Base-by-base conservation (phyloP, 2,888 invertebrate species). In the Netelia virgata region DNA sequence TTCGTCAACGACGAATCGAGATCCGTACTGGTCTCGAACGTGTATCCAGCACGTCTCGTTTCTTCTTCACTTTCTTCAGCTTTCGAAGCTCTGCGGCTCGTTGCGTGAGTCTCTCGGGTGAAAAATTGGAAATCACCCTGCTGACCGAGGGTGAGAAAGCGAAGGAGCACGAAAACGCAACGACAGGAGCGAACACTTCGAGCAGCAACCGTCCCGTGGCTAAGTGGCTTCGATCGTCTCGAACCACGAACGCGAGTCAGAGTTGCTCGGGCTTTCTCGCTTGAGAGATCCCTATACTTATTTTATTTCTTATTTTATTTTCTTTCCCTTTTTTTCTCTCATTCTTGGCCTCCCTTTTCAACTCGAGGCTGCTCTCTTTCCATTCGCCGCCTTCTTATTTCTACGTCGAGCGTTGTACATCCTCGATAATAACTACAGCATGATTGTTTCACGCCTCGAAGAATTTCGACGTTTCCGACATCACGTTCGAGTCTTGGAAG, bases 191-290 rank as follows among this genome's bases (percentile, higher is more conserved):
- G 66, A 23, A 18, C 64, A 64, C 74, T 59, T 61, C 69, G 63
- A 81, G 73, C 64, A 84, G 72, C 88, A 87, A 88, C 86, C 86
- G 72, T 85, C 57, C 55, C 84, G 84, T 86, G 70, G 84, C 89
- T 91, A 90, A 92, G 91, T 91, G 90, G 90, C 88, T 89, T 88
- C 90, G 88, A 91, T 91, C 90, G 90, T 85, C 86, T 88, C 83
- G 87, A 86, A 86, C 85, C 86, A 86, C 84, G 84, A 77, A 84
- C 84, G 59, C 57, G 18, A 72, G 66, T 47, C 76, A 50, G 55
- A 73, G 66, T 20, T 16, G 16, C 66, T 36, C 16, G 55, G 41
- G 74, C 57, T 74, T 75, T 64, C 74, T 61, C 53, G 64, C 66
- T 76, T 66, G 59, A 66, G 53, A 74, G 50, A 84, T 66, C 36